Percentiles rank a stretch among this genome's conserved stretches.
phyloP scores from a whole-genome alignment of 2,113 vertebrate species.

The Spermophilus dauricus region DNA sequence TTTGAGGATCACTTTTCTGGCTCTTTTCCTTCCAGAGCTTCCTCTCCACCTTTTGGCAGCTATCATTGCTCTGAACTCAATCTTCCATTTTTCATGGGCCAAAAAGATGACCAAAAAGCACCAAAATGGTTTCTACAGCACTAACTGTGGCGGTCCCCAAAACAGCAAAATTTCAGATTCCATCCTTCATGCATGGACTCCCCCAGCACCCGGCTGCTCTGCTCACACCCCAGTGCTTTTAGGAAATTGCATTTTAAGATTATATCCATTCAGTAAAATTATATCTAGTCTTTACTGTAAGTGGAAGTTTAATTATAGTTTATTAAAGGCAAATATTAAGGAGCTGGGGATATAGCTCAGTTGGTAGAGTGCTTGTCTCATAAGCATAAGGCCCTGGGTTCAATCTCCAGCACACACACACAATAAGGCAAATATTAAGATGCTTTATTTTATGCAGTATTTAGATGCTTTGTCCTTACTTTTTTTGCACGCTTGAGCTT shows the following conservation, averaged over 20 bases:
- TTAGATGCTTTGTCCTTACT: background rate
- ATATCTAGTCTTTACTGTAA: too few relatives aligned
- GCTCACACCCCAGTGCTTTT: background rate
- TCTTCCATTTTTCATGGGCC: background rate
- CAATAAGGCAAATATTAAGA: background rate
- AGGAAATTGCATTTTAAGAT: background rate
- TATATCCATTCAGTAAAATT: background rate
- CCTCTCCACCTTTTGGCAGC: background rate
- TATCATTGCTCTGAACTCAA: background rate
- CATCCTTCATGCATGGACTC: background rate
- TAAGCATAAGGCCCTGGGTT: too few relatives aligned
- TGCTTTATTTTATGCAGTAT: background rate
- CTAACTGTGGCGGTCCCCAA: background rate
- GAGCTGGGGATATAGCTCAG: too few relatives aligned
- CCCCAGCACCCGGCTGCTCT: background rate
- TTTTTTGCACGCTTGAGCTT: background rate
- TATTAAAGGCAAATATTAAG: background rate
- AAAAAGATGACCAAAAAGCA: background rate
- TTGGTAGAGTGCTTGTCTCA: too few relatives aligned
- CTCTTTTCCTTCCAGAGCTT: background rate
- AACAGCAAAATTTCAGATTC: background rate
- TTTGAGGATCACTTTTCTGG: background rate
- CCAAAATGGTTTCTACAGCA: rapidly evolving
- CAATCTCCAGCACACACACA: too few relatives aligned
- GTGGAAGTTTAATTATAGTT: background rate